Evolutionary conservation across 2,113 vertebrate species (phyloP).

Genomic region (Fregata magnificens): DNA sequence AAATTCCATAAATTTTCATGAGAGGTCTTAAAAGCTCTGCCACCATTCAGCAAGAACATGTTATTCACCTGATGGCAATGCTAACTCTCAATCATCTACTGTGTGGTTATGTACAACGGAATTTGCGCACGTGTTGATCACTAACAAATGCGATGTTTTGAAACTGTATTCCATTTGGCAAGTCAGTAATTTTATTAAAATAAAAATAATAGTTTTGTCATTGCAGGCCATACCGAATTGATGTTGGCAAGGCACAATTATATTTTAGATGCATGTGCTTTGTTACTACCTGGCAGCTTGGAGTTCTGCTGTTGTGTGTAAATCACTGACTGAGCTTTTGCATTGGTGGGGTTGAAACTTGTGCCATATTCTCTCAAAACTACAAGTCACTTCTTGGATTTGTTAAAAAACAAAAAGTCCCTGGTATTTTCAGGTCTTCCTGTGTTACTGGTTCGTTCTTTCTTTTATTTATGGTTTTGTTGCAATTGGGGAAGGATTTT

Average conservation of each 20-base stretch:
- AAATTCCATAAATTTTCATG: constrained; percentile 23
- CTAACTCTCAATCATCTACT: background rate
- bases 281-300: background rate
- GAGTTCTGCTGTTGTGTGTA: background rate
- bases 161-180: background rate
- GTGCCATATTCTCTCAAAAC: background rate
- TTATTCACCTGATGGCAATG: background rate
- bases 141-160: background rate
- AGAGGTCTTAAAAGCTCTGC: background rate
- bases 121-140: background rate
- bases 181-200: background rate
- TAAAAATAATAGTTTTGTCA: background rate
- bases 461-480: background rate
- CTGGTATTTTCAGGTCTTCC: background rate
- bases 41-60: background rate
- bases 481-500: background rate
- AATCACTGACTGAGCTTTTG: background rate
- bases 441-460: background rate
- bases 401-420: background rate
- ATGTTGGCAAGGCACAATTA: background rate
- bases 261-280: background rate
- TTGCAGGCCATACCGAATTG: background rate
- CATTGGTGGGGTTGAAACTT: background rate
- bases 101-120: background rate
- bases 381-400: background rate